Conservation (phyloP, 2,113 vertebrate species). For the Murina feae region DNA sequence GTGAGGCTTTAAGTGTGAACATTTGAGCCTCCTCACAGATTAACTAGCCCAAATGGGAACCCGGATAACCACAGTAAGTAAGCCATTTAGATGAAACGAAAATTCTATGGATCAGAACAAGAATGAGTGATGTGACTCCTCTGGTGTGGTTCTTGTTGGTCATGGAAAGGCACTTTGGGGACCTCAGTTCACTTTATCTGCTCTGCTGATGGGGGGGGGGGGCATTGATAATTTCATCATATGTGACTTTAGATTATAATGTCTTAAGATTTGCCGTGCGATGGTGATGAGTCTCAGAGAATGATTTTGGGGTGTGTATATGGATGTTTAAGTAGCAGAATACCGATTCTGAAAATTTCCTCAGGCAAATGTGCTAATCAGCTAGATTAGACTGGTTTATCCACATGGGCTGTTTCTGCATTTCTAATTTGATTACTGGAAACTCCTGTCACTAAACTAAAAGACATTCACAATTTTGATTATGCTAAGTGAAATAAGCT, state of each 20-base stretch:
- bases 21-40: neutral
- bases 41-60: neutral
- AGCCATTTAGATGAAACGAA: neutral
- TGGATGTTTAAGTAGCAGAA: neutral
- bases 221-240: neutral
- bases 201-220: neutral
- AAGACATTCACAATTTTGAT: neutral
- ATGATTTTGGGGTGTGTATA: neutral
- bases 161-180: neutral
- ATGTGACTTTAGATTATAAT: neutral
- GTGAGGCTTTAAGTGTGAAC: neutral
- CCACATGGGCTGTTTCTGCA: neutral
- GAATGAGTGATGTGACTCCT: neutral
- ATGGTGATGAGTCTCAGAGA: neutral
- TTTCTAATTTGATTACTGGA: constrained; percentile 53
- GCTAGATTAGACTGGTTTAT: neutral
- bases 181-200: neutral
- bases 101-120: neutral
- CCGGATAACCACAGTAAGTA: neutral
- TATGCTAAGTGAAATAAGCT: too few relatives aligned
- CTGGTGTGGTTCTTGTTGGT: neutral
- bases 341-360: neutral
- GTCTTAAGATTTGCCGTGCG: neutral
- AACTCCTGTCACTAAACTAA: constrained; percentile 33
- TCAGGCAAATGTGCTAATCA: neutral